These are phyloP conservation scores for Brachycybe producta DNA, from an alignment of 2,888 invertebrate genomes.

Conservation along the genomic window DNA sequence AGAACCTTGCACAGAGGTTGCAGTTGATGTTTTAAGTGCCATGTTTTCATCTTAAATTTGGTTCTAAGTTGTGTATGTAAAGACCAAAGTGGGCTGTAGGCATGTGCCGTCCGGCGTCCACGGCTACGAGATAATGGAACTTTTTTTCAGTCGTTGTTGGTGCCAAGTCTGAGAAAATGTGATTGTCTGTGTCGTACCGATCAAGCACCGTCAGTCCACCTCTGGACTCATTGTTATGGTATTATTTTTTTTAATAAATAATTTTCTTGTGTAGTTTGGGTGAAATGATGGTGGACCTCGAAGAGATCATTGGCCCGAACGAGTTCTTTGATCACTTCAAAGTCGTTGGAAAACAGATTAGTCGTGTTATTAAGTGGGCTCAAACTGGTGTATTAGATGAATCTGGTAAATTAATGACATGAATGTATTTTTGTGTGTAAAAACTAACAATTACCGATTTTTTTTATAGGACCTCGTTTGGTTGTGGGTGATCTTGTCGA, in stretches of 20 bases:
- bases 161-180: no score
- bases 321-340: slow-evolving; percentile 10
- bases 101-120: no score
- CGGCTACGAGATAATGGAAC: no score
- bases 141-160: no score
- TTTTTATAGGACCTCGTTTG: not conserved
- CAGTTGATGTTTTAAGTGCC: no score
- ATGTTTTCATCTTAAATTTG: no score
- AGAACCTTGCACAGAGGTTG: no score
- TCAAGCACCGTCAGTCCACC: no score
- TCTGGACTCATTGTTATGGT: no score
- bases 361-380: slow-evolving; percentile 9
- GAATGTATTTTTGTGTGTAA: not conserved
- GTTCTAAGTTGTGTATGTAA: no score
- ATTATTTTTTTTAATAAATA: not conserved
- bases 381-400: not conserved
- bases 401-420: not conserved
- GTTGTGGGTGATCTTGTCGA: not conserved
- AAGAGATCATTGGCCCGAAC: slow-evolving; percentile 5
- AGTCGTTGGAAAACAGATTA: slow-evolving; percentile 5
- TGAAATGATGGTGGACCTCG: slow-evolving; percentile 9
- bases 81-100: no score
- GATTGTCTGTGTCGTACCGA: no score
- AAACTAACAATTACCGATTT: not conserved
- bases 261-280: slow-evolving; percentile 2